A percentile compares a stretch with the other conserved stretches of the same genome.
Conservation (phyloP, 2,888 invertebrate genomes). For the Lampropteryx suffumata region DNA sequence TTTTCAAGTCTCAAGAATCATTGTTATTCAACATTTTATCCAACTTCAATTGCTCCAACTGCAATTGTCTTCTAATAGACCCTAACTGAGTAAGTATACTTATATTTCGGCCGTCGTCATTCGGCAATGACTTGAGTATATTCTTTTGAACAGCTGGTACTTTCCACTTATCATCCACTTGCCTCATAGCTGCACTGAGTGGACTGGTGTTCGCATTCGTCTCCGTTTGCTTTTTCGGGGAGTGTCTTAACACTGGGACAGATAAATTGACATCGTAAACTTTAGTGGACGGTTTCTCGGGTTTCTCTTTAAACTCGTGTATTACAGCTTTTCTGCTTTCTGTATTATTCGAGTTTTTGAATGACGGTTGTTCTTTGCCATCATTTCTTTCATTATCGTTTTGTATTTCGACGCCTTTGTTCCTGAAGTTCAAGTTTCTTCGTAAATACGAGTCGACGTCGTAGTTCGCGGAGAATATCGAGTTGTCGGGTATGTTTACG, state of each 20-base stretch:
- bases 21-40: slow-evolving; percentile 68
- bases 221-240: slow-evolving; percentile 44
- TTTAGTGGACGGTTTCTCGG: slow-evolving; percentile 10
- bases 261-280: slow-evolving; percentile 58
- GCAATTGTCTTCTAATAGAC: slow-evolving; percentile 86
- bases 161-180: slow-evolving; percentile 76
- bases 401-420: slow-evolving; percentile 34
- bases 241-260: slow-evolving; percentile 85
- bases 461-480: slow-evolving; percentile 66
- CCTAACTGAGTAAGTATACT: slow-evolving; percentile 86
- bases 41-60: slow-evolving; percentile 84
- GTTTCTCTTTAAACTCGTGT: slow-evolving; percentile 37
- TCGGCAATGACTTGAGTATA: slow-evolving; percentile 73
- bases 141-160: slow-evolving; percentile 86
- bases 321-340: slow-evolving; percentile 39
- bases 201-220: slow-evolving; percentile 34
- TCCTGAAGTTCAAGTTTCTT: slow-evolving; percentile 63
- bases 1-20: slow-evolving; percentile 28
- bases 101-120: slow-evolving; percentile 75
- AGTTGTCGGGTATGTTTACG: slow-evolving; percentile 73
- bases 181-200: slow-evolving; percentile 67
- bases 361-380: background rate
- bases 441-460: slow-evolving; percentile 71
- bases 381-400: slow-evolving; percentile 18
- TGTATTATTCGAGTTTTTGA: background rate